Evolutionary conservation across 2,888 invertebrate genomes (phyloP), one percentile per base, ranked within the genome.

Genomic region (Nomada ferruginata): DNA sequence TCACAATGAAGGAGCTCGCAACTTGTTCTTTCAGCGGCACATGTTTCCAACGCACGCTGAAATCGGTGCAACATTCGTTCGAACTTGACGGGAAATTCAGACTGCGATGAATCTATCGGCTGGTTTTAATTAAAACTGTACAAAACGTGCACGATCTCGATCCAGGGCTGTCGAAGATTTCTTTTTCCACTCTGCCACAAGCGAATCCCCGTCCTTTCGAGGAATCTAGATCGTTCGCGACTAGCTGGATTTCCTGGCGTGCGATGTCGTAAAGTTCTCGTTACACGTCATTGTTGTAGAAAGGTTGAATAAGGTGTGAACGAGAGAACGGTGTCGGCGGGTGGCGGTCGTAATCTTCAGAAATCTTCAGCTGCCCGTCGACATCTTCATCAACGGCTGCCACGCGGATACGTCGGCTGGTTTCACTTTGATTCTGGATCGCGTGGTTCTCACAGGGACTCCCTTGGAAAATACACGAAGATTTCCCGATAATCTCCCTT

Each of bases 241-340:
- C 29, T 15, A 63, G 44, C 44, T 13, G 73, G 74, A 59, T 75
- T 63, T 74, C 75, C 20, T 55, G 60, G 63, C 66, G 76, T 76
- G 26, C 50, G 52, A 60, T 81, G 81, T 86, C 87, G 88, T 88
- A 84, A 87, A 87, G 84, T 79, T 85, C 88, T 88, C 85, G 87
- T 88, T 88, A 87, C 82, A 61, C 83, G 78, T 85, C 76, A 86
- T 88, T 88, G 88, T 88, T 79, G 82, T 72, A 69, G 87, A 78
- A 85, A 84, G 81, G 81, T 73, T 77, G 81, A 83, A 84, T 78
- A 83, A 89, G 85, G 74, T 79, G 87, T 75, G 87, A 88, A 83
- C 79, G 88, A 85, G 86, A 84, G 76, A 71, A 57, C 76, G 79
- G 59, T 79, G 83, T 84, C 82, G 87, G 79, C 85, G 87, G 86